phyloP scores from a whole-genome alignment of 92 coral and sea anemone genomes.

The Phenganax subtilis region DNA sequence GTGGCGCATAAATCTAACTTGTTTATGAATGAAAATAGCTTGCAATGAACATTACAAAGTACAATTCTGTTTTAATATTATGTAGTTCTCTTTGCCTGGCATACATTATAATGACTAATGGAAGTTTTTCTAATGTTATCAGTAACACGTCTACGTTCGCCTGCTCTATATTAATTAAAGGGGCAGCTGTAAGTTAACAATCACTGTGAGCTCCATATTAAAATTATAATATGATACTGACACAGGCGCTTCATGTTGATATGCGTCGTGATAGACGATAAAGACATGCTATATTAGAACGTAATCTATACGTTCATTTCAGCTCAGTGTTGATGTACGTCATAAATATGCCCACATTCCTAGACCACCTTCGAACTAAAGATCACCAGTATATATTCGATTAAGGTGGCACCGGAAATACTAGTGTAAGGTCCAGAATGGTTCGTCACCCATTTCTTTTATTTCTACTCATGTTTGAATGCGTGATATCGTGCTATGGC shows the following conservation, averaged over 20 bases:
- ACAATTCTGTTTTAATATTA: not conserved
- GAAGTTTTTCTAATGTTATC: too few relatives aligned
- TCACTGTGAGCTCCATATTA: slow-evolving; percentile 29
- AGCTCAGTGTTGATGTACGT: slow-evolving; percentile 30
- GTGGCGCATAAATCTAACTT: too few relatives aligned
- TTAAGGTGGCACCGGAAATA: too few relatives aligned
- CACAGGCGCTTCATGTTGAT: slow-evolving; percentile 35
- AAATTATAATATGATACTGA: slow-evolving; percentile 34
- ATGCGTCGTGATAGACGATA: slow-evolving; percentile 39
- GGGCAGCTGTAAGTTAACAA: slow-evolving; percentile 17
- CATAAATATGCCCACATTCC: slow-evolving; percentile 11
- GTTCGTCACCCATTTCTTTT: too few relatives aligned
- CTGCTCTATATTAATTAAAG: slow-evolving; percentile 14
- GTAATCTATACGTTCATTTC: slow-evolving; percentile 28
- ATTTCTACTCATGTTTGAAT: too few relatives aligned
- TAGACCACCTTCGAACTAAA: not conserved
- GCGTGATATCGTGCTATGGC: too few relatives aligned
- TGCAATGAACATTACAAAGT: too few relatives aligned
- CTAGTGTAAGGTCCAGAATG: too few relatives aligned
- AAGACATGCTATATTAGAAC: slow-evolving; percentile 30
- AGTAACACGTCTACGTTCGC: not conserved
- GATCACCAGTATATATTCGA: too few relatives aligned
- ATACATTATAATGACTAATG: too few relatives aligned
- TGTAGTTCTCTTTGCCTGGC: not conserved
- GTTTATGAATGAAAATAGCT: too few relatives aligned